These are phyloP conservation scores for Babylonia areolata DNA, from an alignment of 1,140 invertebrate genomes.

Conservation along the genomic window DNA sequence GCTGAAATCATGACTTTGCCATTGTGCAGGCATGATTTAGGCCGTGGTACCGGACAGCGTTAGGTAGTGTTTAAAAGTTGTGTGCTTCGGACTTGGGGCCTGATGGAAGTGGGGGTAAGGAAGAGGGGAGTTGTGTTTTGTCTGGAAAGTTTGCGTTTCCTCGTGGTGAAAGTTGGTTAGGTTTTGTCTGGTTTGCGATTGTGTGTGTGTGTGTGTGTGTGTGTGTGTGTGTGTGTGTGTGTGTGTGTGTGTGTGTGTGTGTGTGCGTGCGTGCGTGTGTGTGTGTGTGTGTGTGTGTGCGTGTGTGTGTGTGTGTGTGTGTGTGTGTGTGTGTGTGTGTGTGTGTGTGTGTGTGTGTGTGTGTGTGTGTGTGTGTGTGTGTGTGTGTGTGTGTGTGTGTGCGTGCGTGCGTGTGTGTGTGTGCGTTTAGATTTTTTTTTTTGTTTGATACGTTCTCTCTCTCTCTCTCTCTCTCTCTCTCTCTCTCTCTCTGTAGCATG, in stretches of 20 bases:
- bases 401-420: too few species aligned
- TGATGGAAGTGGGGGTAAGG: too few species aligned
- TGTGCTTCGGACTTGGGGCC: too few species aligned
- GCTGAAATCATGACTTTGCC: too few species aligned
- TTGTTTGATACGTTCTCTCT: not conserved
- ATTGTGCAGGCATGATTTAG: too few species aligned
- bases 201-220: not conserved
- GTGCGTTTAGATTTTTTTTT: not conserved
- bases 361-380: not conserved
- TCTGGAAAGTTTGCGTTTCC: too few species aligned
- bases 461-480: slow-evolving; percentile 11
- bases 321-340: slow-evolving; percentile 2
- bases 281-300: not conserved
- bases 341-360: not conserved
- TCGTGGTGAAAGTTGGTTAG: too few species aligned
- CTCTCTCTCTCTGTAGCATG: slow-evolving; percentile 11
- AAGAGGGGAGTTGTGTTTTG: too few species aligned
- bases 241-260: not conserved
- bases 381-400: not conserved
- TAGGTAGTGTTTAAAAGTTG: too few species aligned
- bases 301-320: slow-evolving; percentile 3
- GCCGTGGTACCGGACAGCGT: too few species aligned
- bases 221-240: not conserved
- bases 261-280: not conserved
- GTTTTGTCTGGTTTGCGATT: too few species aligned